Evolutionary conservation across 2,888 invertebrate species (phyloP), one percentile per base, ranked within the genome.

Genomic region (Hecatera dysodea): DNA sequence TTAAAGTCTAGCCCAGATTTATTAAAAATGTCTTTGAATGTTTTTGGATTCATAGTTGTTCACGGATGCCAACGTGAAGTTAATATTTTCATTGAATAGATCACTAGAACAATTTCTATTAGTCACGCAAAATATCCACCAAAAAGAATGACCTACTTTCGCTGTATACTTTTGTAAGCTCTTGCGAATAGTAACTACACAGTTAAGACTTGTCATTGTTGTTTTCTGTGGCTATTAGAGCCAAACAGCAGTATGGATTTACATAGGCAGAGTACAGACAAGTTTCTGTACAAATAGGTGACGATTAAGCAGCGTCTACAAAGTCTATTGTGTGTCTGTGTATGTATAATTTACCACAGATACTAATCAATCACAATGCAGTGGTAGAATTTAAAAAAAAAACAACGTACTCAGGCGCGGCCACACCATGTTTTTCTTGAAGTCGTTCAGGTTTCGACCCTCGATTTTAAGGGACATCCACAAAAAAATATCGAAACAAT

Each of bases 241-340:
- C 59, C 22, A 68, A 69, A 70, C 68, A 27, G 27, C 59, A 46
- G n/a, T n/a, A n/a, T n/a, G n/a, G n/a, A n/a, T n/a, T n/a, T n/a
- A n/a, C n/a, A n/a, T n/a, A n/a, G n/a, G n/a, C n/a, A n/a, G n/a
- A n/a, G n/a, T n/a, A n/a, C n/a, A n/a, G n/a, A n/a, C n/a, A n/a
- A n/a, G n/a, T 27, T 52, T 59, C 70, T 56, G 48, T 53, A 17
- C 5, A n/a, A n/a, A n/a, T n/a, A n/a, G 9, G 50, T 57, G 59
- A 59, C 36, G 52, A 68, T 68, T 68, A 27, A n/a, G 9, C 15
- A 52, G n/a, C 22, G 44, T 24, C 22, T 65, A n/a, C 53, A 39
- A 4, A 42, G 42, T 33, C 36, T 53, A 8, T 8, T 11, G 3
- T 42, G 5, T 42, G 12, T 15, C 42, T 42, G 15, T 12, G 42